Conservation (phyloP, 2,113 vertebrate genomes). For the Campylorhamphus procurvoides region DNA sequence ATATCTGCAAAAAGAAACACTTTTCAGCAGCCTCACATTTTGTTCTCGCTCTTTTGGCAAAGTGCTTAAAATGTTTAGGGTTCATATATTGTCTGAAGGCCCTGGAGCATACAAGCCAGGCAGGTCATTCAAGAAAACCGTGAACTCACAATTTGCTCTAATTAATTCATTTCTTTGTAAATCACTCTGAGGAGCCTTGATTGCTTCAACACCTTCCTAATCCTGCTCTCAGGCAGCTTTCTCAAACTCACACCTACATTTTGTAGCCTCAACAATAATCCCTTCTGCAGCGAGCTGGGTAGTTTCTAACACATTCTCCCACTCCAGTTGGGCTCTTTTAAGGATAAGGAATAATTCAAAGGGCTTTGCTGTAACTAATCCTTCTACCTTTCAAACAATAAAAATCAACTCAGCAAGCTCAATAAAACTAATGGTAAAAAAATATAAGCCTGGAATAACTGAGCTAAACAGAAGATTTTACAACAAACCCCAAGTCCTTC, state of each 20-base stretch:
- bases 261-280: constrained; percentile 29
- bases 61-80: not conserved
- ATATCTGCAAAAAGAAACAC: not conserved
- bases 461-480: constrained; percentile 43
- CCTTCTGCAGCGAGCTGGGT: not conserved
- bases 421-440: constrained; percentile 15
- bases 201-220: constrained; percentile 54
- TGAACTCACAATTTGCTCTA: constrained; percentile 6
- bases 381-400: constrained; percentile 36
- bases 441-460: not conserved
- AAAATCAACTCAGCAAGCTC: constrained; percentile 39
- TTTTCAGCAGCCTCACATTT: not conserved
- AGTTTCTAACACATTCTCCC: constrained; percentile 45
- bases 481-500: constrained; percentile 5
- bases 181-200: constrained; percentile 21
- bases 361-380: constrained; percentile 37
- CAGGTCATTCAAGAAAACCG: not conserved
- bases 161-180: constrained; percentile 55
- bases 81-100: not conserved
- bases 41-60: not conserved
- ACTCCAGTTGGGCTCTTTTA: constrained; percentile 26
- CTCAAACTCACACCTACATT: constrained; percentile 44
- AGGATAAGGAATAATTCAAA: constrained; percentile 34
- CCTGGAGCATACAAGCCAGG: not conserved
- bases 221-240: not conserved